phyloP scores from a whole-genome alignment of 2,888 invertebrate species.

The Augochlorella aurata region DNA sequence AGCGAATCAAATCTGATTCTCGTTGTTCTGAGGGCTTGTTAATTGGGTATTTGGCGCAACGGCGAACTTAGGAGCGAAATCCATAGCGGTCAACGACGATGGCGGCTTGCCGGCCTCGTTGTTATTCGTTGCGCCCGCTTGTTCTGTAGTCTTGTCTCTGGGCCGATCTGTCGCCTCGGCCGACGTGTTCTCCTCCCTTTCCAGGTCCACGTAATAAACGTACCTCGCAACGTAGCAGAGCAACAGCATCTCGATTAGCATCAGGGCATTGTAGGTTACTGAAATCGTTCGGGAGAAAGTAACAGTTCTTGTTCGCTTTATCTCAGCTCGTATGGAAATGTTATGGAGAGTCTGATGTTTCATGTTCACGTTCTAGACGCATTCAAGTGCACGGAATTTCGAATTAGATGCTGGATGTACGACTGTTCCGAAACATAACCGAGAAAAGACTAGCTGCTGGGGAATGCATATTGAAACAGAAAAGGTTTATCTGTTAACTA shows the following conservation, averaged over 20 bases:
- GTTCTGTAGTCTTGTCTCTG: constrained; percentile 67
- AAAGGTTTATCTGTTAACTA: too few relatives aligned
- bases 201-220: constrained; percentile 83
- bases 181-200: constrained; percentile 46
- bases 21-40: not conserved
- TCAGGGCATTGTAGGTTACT: constrained; percentile 88
- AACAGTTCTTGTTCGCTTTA: constrained; percentile 34
- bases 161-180: constrained; percentile 65
- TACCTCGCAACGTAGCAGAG: constrained; percentile 86
- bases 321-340: constrained; percentile 35
- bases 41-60: not conserved
- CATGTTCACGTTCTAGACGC: not conserved
- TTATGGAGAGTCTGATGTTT: not conserved
- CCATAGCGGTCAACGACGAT: constrained; percentile 32
- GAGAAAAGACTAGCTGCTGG: too few relatives aligned
- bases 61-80: constrained; percentile 2
- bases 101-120: constrained; percentile 60
- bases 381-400: not conserved
- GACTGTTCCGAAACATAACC: not conserved
- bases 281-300: constrained; percentile 71
- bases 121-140: constrained; percentile 67
- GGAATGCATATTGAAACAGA: too few relatives aligned
- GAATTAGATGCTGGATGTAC: not conserved
- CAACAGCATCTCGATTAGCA: constrained; percentile 88
- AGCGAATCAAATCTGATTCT: not conserved